A percentile compares a stretch with the other conserved stretches of the same genome.
Evolutionary conservation across 2,113 vertebrate species (phyloP).

Genomic region (Patagioenas fasciata): DNA sequence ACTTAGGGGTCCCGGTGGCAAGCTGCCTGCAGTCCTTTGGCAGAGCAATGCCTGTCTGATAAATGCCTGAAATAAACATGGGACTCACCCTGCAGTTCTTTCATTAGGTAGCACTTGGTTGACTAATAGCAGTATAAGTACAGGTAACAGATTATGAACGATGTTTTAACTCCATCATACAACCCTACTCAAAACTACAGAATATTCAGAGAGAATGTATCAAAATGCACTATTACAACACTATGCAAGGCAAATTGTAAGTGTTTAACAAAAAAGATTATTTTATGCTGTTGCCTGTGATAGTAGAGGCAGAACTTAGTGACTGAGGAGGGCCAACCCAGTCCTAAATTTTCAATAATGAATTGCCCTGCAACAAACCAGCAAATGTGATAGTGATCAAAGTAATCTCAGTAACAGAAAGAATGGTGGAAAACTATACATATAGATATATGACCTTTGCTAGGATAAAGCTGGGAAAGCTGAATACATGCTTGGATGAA

Average conservation of each 20-base stretch:
- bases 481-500: neutral
- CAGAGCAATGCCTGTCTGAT: neutral
- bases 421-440: neutral
- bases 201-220: neutral
- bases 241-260: neutral
- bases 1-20: neutral
- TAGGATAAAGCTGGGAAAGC: neutral
- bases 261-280: neutral
- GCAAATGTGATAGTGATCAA: neutral
- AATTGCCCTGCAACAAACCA: neutral
- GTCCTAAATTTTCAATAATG: neutral
- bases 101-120: neutral
- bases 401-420: neutral
- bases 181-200: neutral
- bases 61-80: neutral
- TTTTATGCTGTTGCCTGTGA: neutral
- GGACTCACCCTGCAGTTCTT: neutral
- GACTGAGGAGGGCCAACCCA: neutral
- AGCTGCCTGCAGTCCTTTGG: neutral
- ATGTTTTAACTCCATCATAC: neutral
- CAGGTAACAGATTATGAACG: neutral
- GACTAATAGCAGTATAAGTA: neutral
- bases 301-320: neutral
- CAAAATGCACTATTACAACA: neutral
- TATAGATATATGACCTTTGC: rapidly evolving